phyloP scores from a whole-genome alignment of 2,113 vertebrate species.

The Siphamia tubifer region DNA sequence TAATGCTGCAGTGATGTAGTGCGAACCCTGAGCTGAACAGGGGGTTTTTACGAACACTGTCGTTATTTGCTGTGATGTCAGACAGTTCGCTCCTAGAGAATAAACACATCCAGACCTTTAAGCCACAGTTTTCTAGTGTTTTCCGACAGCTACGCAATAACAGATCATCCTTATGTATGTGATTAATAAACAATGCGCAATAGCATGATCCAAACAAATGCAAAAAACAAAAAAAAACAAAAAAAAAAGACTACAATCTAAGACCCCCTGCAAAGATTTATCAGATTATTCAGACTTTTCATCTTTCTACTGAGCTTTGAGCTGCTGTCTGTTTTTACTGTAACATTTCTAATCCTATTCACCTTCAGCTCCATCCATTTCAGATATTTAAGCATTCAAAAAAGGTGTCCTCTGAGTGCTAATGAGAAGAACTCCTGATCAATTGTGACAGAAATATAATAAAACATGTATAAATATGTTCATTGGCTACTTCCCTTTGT shows the following conservation, averaged over 20 bases:
- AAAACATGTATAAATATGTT: conserved; percentile 36
- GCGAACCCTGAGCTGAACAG: conserved; percentile 16
- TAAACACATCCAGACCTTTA: neutral
- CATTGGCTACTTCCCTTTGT: conserved; percentile 15
- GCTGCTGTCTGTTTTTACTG: conserved; percentile 18
- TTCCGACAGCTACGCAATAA: neutral
- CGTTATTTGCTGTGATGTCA: conserved; percentile 6
- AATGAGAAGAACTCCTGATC: conserved; percentile 41
- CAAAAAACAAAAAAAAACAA: neutral
- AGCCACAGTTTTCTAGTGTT: neutral
- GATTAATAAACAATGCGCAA: conserved; percentile 26
- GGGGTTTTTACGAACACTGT: neutral
- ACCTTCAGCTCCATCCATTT: neutral
- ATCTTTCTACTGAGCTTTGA: conserved; percentile 27
- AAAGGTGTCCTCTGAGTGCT: conserved; percentile 3
- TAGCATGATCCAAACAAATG: neutral
- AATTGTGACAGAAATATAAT: conserved; percentile 21
- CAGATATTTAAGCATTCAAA: conserved; percentile 23
- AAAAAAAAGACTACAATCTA: neutral
- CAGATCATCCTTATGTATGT: conserved; percentile 10
- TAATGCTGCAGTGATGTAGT: neutral
- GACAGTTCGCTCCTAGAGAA: conserved; percentile 9
- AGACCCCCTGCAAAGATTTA: neutral
- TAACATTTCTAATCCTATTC: conserved; percentile 27
- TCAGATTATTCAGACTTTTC: conserved; percentile 18